Percentiles rank a stretch among this genome's conserved stretches.
Conservation (phyloP, 2,113 vertebrate genomes). For the Erythrolamprus reginae region DNA sequence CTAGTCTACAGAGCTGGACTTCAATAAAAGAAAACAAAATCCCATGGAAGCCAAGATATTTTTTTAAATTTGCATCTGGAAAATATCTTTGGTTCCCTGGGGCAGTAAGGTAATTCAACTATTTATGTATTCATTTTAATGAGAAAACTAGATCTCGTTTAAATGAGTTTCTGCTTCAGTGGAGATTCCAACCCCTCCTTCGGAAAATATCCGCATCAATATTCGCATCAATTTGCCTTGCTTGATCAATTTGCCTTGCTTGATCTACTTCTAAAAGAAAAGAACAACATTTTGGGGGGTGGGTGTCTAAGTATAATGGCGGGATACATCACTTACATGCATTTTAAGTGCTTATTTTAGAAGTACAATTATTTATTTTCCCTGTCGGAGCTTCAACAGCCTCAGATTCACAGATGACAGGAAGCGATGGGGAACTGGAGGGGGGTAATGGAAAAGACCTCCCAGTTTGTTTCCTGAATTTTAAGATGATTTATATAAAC, state of each 20-base stretch:
- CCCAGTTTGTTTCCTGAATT: neutral
- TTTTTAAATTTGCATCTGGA: neutral
- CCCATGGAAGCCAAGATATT: neutral
- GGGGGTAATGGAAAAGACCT: neutral
- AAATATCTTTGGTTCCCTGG: neutral
- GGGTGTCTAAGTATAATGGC: slow-evolving; percentile 27
- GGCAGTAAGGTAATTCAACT: neutral
- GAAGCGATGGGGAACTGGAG: neutral
- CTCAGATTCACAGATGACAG: neutral
- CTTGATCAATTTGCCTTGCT: slow-evolving; percentile 56
- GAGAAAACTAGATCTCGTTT: slow-evolving; percentile 25
- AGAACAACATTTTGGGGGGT: slow-evolving; percentile 45
- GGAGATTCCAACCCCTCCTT: slow-evolving; percentile 8
- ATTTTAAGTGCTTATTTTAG: slow-evolving; percentile 51
- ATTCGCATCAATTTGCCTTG: slow-evolving; percentile 51
- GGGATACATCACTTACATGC: slow-evolving; percentile 32
- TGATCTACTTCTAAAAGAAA: slow-evolving; percentile 54
- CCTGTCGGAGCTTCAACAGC: slow-evolving; percentile 22
- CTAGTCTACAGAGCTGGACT: neutral
- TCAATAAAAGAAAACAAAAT: neutral
- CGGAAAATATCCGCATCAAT: slow-evolving; percentile 46
- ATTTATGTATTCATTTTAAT: neutral
- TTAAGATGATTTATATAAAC: neutral
- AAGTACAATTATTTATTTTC: slow-evolving; percentile 39
- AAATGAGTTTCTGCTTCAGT: slow-evolving; percentile 37